Evolutionary conservation across 2,888 invertebrate genomes (phyloP), one percentile per base, ranked within the genome.

Genomic region (Calephelis perditalis): DNA sequence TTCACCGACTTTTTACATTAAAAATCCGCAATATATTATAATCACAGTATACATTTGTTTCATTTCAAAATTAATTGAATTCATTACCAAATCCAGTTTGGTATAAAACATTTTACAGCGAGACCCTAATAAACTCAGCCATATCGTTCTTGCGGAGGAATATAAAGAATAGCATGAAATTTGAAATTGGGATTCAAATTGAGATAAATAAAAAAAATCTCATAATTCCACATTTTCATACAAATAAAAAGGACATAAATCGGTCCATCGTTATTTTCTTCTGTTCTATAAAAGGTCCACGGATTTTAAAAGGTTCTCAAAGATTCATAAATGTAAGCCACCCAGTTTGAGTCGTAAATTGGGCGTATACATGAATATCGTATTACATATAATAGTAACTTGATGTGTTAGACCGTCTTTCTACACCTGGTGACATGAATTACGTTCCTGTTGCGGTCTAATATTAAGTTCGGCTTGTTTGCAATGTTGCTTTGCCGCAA

Each of bases 401-500:
- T 79, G 73, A 75, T 73, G 78, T 77, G 80, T 84, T 81, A 81
- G 79, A 78, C 81, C 72, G 78, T 74, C 80, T 77, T 77, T 75
- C 76, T 76, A 76, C 89, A 87, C 85, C 87, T 88, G 88, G 77
- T 84, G 84, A 82, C 84, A 77, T 73, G 77, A 78, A 82, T 83
- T 82, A 84, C 81, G 79, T 78, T 75, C 74, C 68, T 70, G 68
- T 73, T 79, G 81, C 75, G 82, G 83, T 81, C 80, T 81, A 78
- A 83, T 83, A 83, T 84, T 82, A 83, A 81, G 77, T 82, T 80
- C 65, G 68, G 73, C 71, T 76, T 78, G 79, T 79, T 80, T 79
- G 79, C 79, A 80, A 75, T 45, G 52, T 52, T 74, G 76, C 59
- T 63, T 61, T 35, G 56, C 63, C 63, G 56, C 62, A 69, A 66